Conservation (phyloP, 2,888 invertebrate genomes). For the Apocheima hispidaria region DNA sequence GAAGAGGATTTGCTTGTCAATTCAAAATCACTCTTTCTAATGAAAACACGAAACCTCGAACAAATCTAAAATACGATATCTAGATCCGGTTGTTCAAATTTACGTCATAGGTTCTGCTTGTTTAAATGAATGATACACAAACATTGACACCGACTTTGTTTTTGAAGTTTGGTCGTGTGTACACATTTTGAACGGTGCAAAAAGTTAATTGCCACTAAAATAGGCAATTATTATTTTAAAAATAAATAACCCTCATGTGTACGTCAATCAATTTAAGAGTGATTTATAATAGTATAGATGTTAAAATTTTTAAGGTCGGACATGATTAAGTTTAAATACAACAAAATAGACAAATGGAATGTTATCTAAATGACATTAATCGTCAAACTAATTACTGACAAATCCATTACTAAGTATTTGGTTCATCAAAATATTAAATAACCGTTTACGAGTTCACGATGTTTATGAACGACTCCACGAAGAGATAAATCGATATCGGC, state of each 20-base stretch:
- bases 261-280: constrained; percentile 52
- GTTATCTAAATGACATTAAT: constrained; percentile 5
- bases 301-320: constrained; percentile 45
- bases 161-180: constrained; percentile 18
- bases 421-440: constrained; percentile 1
- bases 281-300: constrained; percentile 40
- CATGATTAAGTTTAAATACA: constrained; percentile 35
- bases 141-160: constrained; percentile 24
- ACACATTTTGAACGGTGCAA: constrained; percentile 24
- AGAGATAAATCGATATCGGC: constrained; percentile 6
- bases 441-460: neutral
- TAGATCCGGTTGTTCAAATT: constrained; percentile 29
- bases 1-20: constrained; percentile 2
- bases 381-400: too few species aligned
- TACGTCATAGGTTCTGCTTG: constrained; percentile 24
- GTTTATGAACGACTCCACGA: constrained; percentile 4
- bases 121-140: constrained; percentile 30
- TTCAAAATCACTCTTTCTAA: constrained; percentile 7
- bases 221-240: constrained; percentile 29
- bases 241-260: constrained; percentile 40
- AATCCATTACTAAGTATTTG: neutral
- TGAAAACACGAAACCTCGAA: constrained; percentile 16
- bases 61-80: constrained; percentile 18
- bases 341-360: constrained; percentile 4
- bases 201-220: constrained; percentile 31